A percentile compares a stretch with the other conserved stretches of the same genome.
phyloP scores from a whole-genome alignment of 2,113 vertebrate species.

The Heliornis fulica region DNA sequence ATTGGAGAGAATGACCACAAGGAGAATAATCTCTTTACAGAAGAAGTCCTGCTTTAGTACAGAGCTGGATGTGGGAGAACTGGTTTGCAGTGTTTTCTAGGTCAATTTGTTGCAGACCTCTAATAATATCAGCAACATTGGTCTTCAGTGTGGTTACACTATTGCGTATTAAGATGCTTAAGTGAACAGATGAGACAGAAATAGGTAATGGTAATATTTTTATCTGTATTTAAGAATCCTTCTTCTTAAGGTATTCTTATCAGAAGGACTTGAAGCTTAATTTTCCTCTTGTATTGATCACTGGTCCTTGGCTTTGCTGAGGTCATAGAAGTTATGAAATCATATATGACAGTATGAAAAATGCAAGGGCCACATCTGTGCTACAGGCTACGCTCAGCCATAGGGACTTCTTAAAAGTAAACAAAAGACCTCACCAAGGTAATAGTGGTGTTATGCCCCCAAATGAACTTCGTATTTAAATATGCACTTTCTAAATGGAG shows the following conservation, averaged over 20 bases:
- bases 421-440: neutral
- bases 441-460: neutral
- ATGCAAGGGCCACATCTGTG: fast-evolving
- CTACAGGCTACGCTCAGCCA: neutral
- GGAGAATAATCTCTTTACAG: neutral
- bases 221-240: neutral
- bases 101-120: neutral
- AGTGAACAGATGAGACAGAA: neutral
- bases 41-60: neutral
- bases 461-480: neutral
- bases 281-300: neutral
- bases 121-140: neutral
- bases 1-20: neutral
- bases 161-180: neutral
- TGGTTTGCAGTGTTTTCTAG: neutral
- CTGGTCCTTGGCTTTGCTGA: neutral
- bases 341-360: neutral
- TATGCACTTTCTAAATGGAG: fast-evolving
- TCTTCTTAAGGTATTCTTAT: neutral
- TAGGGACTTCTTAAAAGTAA: neutral
- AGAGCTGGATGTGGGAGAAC: neutral
- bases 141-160: neutral
- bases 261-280: neutral
- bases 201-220: neutral
- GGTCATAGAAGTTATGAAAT: fast-evolving